Conservation (phyloP, 2,113 vertebrate species). For the Heterotis niloticus region DNA sequence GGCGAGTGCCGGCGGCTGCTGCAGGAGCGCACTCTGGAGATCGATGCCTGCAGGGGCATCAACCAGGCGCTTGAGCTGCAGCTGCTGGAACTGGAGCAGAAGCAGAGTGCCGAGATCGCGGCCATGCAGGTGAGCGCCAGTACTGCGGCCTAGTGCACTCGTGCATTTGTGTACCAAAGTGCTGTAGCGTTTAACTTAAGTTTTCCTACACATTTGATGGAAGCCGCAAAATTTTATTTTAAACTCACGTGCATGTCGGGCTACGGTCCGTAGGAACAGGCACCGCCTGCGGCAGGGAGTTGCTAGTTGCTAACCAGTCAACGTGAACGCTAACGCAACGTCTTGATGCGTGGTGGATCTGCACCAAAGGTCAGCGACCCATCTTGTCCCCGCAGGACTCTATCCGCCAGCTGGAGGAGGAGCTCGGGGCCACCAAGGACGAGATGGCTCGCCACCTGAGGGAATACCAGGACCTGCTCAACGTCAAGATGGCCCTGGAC, state of each 20-base stretch:
- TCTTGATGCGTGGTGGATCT: no score
- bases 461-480: slow-evolving; percentile 93
- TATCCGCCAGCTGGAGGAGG: slow-evolving; percentile 82
- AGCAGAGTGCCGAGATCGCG: slow-evolving; percentile 80
- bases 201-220: not conserved
- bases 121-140: slow-evolving; percentile 73
- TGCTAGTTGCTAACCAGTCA: no score
- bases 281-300: no score
- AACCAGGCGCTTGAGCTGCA: slow-evolving; percentile 86
- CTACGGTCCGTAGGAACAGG: no score
- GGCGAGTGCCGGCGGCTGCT: slow-evolving; percentile 80
- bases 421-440: slow-evolving; percentile 80
- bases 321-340: no score
- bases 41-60: slow-evolving; percentile 79
- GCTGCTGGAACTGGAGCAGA: slow-evolving; percentile 84
- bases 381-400: slow-evolving; percentile 66
- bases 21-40: slow-evolving; percentile 79
- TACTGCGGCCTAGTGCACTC: not conserved
- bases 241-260: no score
- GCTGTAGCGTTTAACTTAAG: not conserved
- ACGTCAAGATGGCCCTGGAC: slow-evolving; percentile 94
- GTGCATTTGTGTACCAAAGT: not conserved
- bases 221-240: not conserved
- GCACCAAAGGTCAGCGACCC: not conserved
- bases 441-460: slow-evolving; percentile 90